phyloP scores from a whole-genome alignment of 2,888 invertebrate species.

The Hypsopygia costalis region DNA sequence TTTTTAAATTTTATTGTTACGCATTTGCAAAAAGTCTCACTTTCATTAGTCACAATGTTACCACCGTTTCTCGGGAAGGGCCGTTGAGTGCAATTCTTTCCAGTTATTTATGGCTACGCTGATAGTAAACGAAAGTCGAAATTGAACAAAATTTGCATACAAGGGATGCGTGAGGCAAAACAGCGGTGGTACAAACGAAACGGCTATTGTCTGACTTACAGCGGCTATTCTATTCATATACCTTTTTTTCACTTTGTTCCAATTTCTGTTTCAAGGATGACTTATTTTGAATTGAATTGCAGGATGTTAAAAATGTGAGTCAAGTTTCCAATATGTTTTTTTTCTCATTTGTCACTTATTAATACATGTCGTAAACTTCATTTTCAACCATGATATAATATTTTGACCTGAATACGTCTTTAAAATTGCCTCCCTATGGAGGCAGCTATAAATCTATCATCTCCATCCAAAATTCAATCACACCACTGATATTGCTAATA shows the following conservation, averaged over 20 bases:
- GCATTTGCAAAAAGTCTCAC: constrained; percentile 19
- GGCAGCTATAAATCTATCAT: no score
- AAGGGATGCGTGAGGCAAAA: constrained; percentile 40
- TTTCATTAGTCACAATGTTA: constrained; percentile 22
- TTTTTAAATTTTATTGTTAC: constrained; percentile 4
- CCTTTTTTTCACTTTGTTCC: constrained; percentile 28
- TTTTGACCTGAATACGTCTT: no score
- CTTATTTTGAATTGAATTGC: constrained; percentile 37
- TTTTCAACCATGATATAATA: no score
- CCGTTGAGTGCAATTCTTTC: constrained; percentile 25
- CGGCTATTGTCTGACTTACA: constrained; percentile 25
- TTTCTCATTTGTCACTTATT: not conserved
- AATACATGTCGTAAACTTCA: not conserved
- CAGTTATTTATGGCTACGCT: constrained; percentile 44
- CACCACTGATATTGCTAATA: no score
- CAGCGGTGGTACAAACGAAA: constrained; percentile 17
- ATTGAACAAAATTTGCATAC: constrained; percentile 59
- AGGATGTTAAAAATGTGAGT: constrained; percentile 16
- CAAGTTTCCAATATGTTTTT: constrained; percentile 15
- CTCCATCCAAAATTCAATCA: no score
- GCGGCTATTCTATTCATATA: constrained; percentile 32
- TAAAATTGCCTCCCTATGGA: no score
- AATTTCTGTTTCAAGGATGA: constrained; percentile 21
- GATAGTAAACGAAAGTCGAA: constrained; percentile 47
- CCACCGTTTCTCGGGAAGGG: constrained; percentile 25